Conservation (phyloP, 2,113 vertebrate genomes). For the Gasterosteus nipponicus region DNA sequence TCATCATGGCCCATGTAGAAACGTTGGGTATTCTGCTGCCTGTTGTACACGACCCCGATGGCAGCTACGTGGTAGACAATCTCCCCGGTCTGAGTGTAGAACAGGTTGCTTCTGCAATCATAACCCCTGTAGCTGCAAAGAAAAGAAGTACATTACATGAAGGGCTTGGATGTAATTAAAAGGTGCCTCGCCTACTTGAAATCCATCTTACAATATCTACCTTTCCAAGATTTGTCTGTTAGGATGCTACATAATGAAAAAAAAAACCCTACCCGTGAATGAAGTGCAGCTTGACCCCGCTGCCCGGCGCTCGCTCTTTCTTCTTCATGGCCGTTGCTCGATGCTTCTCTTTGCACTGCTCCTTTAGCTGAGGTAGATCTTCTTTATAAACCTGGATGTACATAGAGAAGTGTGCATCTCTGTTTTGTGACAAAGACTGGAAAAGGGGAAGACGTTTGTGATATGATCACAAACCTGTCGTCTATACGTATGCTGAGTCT, state of each 20-base stretch:
- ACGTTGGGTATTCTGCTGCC: conserved; percentile 96
- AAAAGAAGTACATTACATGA: background rate
- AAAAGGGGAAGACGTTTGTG: background rate
- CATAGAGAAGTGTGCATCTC: background rate
- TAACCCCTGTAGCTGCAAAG: conserved; percentile 92
- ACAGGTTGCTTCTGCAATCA: conserved; percentile 97
- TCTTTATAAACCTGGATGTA: conserved; percentile 96
- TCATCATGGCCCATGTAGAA: conserved; percentile 97
- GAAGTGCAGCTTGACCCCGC: conserved; percentile 93
- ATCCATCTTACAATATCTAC: background rate
- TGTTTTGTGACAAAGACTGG: background rate
- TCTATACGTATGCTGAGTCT: conserved; percentile 94
- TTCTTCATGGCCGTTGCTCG: conserved; percentile 90
- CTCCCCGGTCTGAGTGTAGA: conserved; percentile 98
- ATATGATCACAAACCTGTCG: conserved; percentile 84
- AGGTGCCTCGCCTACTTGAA: background rate
- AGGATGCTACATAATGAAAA: background rate
- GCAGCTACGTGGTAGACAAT: conserved; percentile 98
- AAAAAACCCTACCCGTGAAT: conserved; percentile 88
- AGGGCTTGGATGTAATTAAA: background rate
- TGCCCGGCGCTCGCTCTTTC: conserved; percentile 88
- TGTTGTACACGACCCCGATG: conserved; percentile 95
- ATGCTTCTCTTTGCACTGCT: conserved; percentile 96
- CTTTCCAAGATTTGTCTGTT: background rate
- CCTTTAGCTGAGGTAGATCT: conserved; percentile 99